These are phyloP conservation scores for Chaetorhynchus papuensis DNA, from an alignment of 2,113 vertebrate species.

Conservation along the genomic window DNA sequence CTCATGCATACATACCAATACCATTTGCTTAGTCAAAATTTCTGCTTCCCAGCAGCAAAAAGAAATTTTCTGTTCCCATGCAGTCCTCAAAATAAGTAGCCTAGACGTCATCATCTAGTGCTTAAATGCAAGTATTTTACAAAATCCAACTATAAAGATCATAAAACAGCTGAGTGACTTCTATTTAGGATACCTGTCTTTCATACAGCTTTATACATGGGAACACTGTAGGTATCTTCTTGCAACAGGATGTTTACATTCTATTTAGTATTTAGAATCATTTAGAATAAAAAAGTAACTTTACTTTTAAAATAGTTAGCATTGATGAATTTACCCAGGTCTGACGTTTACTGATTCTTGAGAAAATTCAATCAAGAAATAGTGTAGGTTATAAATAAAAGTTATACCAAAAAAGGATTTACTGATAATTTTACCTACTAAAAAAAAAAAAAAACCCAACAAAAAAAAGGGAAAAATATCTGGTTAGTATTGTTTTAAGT, in stretches of 20 bases:
- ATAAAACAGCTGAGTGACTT: background rate
- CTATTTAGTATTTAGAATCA: background rate
- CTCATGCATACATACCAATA: background rate
- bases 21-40: background rate
- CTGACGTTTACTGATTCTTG: background rate
- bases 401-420: background rate
- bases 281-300: background rate
- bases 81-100: background rate
- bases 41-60: background rate
- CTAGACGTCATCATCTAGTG: background rate
- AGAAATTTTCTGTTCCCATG: background rate
- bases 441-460: background rate
- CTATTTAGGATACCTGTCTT: background rate
- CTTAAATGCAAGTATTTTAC: background rate
- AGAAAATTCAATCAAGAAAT: background rate
- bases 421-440: background rate
- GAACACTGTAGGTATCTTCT: background rate
- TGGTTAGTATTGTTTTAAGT: background rate
- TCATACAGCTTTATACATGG: background rate
- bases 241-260: background rate
- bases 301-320: background rate
- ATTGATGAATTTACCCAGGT: background rate
- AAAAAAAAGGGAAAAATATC: background rate
- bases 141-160: background rate
- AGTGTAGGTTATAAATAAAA: background rate